Evolutionary conservation across 2,113 vertebrate species (phyloP), one percentile per base, ranked within the genome.

Genomic region (Myiopsitta monachus): DNA sequence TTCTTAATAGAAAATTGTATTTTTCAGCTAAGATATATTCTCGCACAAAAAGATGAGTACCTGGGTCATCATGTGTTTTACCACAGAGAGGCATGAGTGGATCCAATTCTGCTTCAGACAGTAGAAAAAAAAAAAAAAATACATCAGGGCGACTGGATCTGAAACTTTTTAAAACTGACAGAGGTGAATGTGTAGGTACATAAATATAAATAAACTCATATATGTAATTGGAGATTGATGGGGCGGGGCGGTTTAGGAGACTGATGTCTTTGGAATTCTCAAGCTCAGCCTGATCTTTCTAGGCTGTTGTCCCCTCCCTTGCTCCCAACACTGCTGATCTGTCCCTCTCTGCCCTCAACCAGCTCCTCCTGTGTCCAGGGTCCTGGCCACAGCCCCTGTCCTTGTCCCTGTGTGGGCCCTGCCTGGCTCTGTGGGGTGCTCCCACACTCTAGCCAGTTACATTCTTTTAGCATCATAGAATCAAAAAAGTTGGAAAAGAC

Each of bases 131-230:
- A 62, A n/a, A n/a, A 18, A 1, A 1, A 44, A 62, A 38, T 11
- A 23, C 10, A 51, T 9, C 33, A 33, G 9, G 12, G 8, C n/a
- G 14, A 51, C 70, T 23, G 5, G 36, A 47, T 77, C 1, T 5
- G 27, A 24, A 33, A 9, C 6, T 10, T 55, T 55, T 62, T 14
- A 28, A 81, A 66, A 62, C 30, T 18, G 18, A 8, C 47, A 8
- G 16, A 81, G 27, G 17, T 44, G 9, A 52, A 57, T 33, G 9
- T 11, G 0, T 70, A 49, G 3, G 9, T 52, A 4, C 8, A 6
- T 33, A 39, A 6, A 62, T 16, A 16, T 3, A 26, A 6, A 21
- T 5, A 22, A 1, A n/a, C 5, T 12, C 9, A 3, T 10, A 14
- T 6, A 15, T 28, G 21, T 22, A 27, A 24, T 10, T 36, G 57